Evolutionary conservation across 2,113 vertebrate genomes (phyloP), one percentile per base, ranked within the genome.

Genomic region (Labrus mixtus): DNA sequence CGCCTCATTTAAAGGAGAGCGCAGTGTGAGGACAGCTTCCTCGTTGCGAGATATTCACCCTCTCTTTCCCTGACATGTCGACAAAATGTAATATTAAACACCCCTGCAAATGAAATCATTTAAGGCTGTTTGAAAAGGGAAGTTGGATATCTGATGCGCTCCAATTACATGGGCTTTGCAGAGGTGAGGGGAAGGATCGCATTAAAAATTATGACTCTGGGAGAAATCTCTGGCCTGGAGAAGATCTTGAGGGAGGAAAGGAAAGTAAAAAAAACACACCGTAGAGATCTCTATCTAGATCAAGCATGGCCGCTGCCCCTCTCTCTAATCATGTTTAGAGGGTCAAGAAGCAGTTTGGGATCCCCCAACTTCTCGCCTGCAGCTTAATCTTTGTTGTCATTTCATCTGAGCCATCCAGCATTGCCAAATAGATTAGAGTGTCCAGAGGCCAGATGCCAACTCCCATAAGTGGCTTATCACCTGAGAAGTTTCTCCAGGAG

Each of bases 71-170:
- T 55, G 11, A 67, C 60, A 22, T 83, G 87, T 88, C 76, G 76
- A 82, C 81, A 59, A 76, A 88, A 91, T 91, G 92, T 87, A 91
- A 91, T 89, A 93, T 91, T 92, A 89, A 93, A 91, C 86, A 91
- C 55, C 66, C 58, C 79, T 69, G 89, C 74, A 89, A 92, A 92
- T 89, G 74, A 89, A 92, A 92, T 91, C 83, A 88, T 90, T 90
- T 92, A 91, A 76, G 76, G 82, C 59, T 59, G 58, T 88, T 87
- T 88, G 88, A 90, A 87, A 85, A 78, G 45, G 84, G 79, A 87
- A 79, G 87, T 81, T 74, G 76, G 76, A 84, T 82, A 87, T 90
- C 81, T 81, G 87, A 89, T 78, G 83, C 60, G 76, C 68, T 87
- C 73, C 88, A 91, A 88, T 92, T 91, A 90, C 84, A 81, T 6